Evolutionary conservation across 2,888 invertebrate species (phyloP), one percentile per base, ranked within the genome.

Genomic region (Tetranychus piercei): DNA sequence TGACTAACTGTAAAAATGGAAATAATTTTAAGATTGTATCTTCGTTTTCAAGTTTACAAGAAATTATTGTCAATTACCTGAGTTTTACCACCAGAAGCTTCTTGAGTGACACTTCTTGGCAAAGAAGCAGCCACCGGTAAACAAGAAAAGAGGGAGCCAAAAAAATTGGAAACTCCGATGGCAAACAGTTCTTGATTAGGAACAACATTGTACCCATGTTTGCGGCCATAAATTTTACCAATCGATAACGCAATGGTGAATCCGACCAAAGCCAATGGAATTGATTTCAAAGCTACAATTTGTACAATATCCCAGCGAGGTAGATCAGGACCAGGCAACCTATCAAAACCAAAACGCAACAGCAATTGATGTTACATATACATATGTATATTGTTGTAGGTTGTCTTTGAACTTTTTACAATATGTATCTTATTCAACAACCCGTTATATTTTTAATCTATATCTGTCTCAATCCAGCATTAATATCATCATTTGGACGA

Each of bases 71-170:
- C 34, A 34, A 34, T 34, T 69, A 69, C 69, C 69, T 69, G 69
- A 64, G 93, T 91, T 80, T 88, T 89, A 64, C 91, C 90, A 11
- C 94, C 94, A 0, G 91, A 91, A 79, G 88, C 86, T 79, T 91
- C 89, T 80, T 93, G 93, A 74, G 94, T 91, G 23, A 85, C 79
- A 77, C 84, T 84, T 74, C 85, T 79, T 9, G 85, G 84, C 72
- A 85, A 79, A 1, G 85, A 85, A 22, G 83, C 84, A 11, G 83
- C 82, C 11, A 82, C 80, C 4, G 83, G 82, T 78, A 83, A 83
- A 74, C 83, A 82, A 6, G 82, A 81, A 79, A 85, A 84, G 79
- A 84, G 82, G 1, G 85, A 83, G 23, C 83, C 80, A 45, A 83
- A 74, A 8, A 82, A 76, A 78, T 84, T 80, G 34, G 80, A 78